Evolutionary conservation across 2,888 invertebrate genomes (phyloP), one percentile per base, ranked within the genome.

Genomic region (Boloria euphrosyne): DNA sequence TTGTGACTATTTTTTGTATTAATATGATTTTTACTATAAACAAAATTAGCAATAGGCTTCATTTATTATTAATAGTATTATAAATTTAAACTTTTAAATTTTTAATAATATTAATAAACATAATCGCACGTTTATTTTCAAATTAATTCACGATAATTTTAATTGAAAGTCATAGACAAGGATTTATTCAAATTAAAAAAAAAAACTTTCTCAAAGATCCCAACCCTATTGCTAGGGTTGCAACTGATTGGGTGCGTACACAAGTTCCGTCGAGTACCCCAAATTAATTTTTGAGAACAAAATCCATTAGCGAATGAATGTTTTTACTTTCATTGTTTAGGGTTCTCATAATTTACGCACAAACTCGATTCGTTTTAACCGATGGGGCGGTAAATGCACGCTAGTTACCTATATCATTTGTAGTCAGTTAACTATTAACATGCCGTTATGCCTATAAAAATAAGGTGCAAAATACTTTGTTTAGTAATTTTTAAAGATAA

Each of bases 281-380:
- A 88, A 90, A 91, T 90, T 89, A 90, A 90, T 90, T 88, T 90
- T 88, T 86, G 85, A 88, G 89, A 91, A 90, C 88, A 89, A 89
- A 89, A 90, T 90, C 87, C 90, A 91, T 91, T 91, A 90, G 90
- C 84, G 87, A 86, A 87, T 88, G 82, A 83, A 80, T 78, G 78
- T 86, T 89, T 89, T 88, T 86, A 87, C 81, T 80, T 74, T 73
- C 79, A 83, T 91, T 90, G 89, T 91, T 83, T 85, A 85, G 87
- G 84, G 83, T 85, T 87, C 86, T 85, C 86, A 90, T 91, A 90
- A 90, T 89, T 91, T 90, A 90, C 87, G 87, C 81, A 80, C 82
- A 87, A 90, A 88, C 87, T 79, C 86, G 89, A 89, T 87, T 85
- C 84, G 81, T 86, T 86, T 84, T 89, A 91, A 92, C 84, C 87